Base-by-base conservation (phyloP, 2,888 invertebrate genomes). In the Autographa gamma region DNA sequence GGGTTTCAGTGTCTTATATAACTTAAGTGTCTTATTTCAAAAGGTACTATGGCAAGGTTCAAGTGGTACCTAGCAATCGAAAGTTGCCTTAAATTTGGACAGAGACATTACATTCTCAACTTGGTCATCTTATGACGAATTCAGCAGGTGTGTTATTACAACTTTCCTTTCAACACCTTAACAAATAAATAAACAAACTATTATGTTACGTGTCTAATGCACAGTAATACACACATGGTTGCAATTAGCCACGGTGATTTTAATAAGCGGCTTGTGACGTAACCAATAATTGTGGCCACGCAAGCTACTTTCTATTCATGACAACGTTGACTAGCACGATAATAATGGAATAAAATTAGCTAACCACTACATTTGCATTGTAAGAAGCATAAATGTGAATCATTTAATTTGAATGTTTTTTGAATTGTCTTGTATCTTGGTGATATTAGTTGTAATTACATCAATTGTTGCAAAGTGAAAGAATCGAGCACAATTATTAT, bases 231-330 rank as follows among this genome's bases (percentile, higher is more conserved):
- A 69, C 67, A 69, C 62, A 70, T 56, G 62, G 62, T 60, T 64
- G 68, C 74, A 77, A 74, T 81, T 73, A 73, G 66, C 71, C 67
- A 81, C 74, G 68, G 75, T 78, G 72, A 79, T 77, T 73, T 78
- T 80, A 73, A 74, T 80, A 71, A 69, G 64, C 65, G 67, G 71
- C 54, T 52, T 52, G 66, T 66, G 64, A 75, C 73, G 77, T 64
- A 69, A 68, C 66, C 58, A 52, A 76, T 78, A 76, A 76, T 69
- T 74, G 75, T 69, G 54, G 74, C 69, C 74, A 73, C 73, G 76
- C 75, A 79, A 79, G 41, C 63, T 79, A 77, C 84, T 87, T 85
- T 88, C 88, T 86, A 86, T 83, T 85, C 85, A 84, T 76, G 69
- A 80, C 81, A 74, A 73, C 69, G 58, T 73, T 64, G 74, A 75